Base-by-base conservation (phyloP, 2,113 vertebrate genomes). In the Garra rufa region DNA sequence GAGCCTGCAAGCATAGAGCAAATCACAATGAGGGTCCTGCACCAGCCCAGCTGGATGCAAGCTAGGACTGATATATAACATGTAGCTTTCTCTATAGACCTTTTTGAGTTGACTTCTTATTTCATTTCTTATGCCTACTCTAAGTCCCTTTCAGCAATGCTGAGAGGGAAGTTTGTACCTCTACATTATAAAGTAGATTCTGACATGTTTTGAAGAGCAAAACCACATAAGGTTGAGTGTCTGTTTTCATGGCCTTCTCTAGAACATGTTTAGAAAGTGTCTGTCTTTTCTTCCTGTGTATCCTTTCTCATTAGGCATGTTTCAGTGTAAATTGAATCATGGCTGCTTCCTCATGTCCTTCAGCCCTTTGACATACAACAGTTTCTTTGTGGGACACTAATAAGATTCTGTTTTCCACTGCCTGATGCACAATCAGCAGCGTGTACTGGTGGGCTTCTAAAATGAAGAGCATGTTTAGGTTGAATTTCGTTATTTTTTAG, bases 331-430 rank as follows among this genome's bases (percentile, higher is more conserved):
- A 55, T 41, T 28, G 19, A 70, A 78, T 78, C 30, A 43, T 52
- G 14, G 73, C 4, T 26, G 24, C 48, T 75, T 59, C 19, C 41
- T 83, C 70, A 63, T 46, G 28, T 50, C 13, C 59, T 26, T 63
- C 82, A 67, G 17, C 28, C 26, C 44, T 69, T 10, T 57, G 21
- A 69, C 34, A 44, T 41, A 76, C 41, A 65, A 55, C 34, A 17
- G 46, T 30, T 46, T 80, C 75, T 84, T 77, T 84, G 74, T 84
- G 43, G 24, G 8, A 19, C 10, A 19, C 73, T 65, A 83, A 83
- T 48, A 65, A 34, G 41, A 65, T 83, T 76, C 52, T 1, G 11
- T 74, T 83, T 73, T 74, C 24, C 24, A 46, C 10, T 34, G 10
- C 26, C 8, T n/a, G 14, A 24, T 14, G 74, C 70, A 61, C 17